phyloP scores from a whole-genome alignment of 1,140 invertebrate species.

The Drosophila bifasciata region DNA sequence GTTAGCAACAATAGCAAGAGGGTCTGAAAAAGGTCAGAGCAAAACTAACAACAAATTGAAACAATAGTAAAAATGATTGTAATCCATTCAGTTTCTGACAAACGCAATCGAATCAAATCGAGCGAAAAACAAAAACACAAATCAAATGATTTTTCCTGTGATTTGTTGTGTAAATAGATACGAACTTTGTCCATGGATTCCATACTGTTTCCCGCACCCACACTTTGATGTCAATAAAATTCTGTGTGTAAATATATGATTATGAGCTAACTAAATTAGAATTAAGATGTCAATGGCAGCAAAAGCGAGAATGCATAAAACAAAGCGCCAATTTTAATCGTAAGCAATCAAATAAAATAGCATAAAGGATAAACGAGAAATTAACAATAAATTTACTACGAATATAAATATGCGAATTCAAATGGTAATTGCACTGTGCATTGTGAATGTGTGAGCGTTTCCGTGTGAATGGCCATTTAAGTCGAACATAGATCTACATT shows the following conservation, averaged over 20 bases:
- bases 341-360: constrained; percentile 38
- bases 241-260: constrained; percentile 75
- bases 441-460: constrained; percentile 7
- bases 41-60: constrained; percentile 28
- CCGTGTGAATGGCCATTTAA: constrained; percentile 28
- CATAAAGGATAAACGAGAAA: constrained; percentile 26
- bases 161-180: constrained; percentile 53
- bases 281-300: constrained; percentile 51
- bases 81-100: constrained; percentile 37
- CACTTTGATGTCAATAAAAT: constrained; percentile 31
- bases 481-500: constrained; percentile 29
- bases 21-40: constrained; percentile 30
- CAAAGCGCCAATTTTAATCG: constrained; percentile 67
- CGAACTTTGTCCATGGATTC: constrained; percentile 36
- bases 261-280: constrained; percentile 65
- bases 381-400: constrained; percentile 37
- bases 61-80: constrained; percentile 70
- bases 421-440: constrained; percentile 65
- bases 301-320: constrained; percentile 31
- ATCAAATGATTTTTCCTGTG: constrained; percentile 24
- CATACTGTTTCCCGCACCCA: constrained; percentile 10
- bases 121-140: constrained; percentile 23
- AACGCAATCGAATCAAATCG: constrained; percentile 45
- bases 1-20: constrained; percentile 56
- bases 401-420: constrained; percentile 57